Evolutionary conservation across 2,113 vertebrate genomes (phyloP), one percentile per base, ranked within the genome.

Genomic region (Pedetes capensis): DNA sequence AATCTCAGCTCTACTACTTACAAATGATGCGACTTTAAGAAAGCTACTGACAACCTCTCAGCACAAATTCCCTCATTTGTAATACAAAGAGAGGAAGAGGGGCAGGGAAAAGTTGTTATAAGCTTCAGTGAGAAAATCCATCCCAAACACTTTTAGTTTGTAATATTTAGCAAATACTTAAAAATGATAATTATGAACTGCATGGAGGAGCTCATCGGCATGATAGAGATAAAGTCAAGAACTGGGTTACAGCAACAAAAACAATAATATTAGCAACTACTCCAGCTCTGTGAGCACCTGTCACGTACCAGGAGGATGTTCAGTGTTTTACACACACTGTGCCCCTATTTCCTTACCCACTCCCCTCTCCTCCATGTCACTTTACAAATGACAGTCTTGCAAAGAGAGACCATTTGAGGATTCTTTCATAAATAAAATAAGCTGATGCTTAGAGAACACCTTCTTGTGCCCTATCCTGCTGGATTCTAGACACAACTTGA

Each of bases 301-400:
- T 9, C 22, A 37, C 1, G 7, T 29, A 9, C 34, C 5, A 6
- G 14, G 44, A 44, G 9, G 66, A 0, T n/a, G 51, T 18, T 25
- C 10, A 29, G 3, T 16, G 27, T 27, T 63, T 64, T 55, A 4
- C 2, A 8, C 0, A 13, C 5, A 18, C 23, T 1, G 0, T 2
- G 4, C 4, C 10, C n/a, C 27, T 27, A 1, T 49, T 23, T 57
- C 32, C 44, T 66, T 57, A 25, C 10, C 22, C 16, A 1, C 5
- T 27, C 11, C 22, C 16, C 25, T 69, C 49, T 64, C n/a, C 7
- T 64, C n/a, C 51, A 12, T 18, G 34, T 68, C 59, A 78, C 68
- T 59, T 86, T 53, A 75, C 29, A 12, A 59, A 44, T 32, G 23
- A 72, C 55, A 22, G n/a, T 37, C 69, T 74, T 85, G 27, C 27